Base-by-base conservation (phyloP, 2,888 invertebrate genomes). In the Cartodere bifasciata region DNA sequence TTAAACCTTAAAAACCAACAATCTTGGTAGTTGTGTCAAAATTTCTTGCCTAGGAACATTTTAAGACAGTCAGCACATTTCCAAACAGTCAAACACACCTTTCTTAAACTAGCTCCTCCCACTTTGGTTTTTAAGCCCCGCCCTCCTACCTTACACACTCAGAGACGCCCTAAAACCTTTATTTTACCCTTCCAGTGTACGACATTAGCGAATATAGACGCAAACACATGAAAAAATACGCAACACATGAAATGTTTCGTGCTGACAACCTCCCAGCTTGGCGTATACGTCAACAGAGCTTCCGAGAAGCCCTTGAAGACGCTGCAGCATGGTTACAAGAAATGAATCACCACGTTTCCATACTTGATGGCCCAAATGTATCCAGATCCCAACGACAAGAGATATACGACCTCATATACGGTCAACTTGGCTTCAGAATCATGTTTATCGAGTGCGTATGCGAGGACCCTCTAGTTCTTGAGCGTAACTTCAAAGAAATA, bases 381-480 rank as follows among this genome's bases (percentile, higher is more conserved):
- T 87, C 87, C 1, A 65, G 77, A 25, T 74, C 77, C 32, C 79
- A 91, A 40, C 72, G 92, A 14, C 69, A 79, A 42, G 73, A 84
- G 50, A 70, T 88, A 31, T 69, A 74, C 53, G 74, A 79, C 36
- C 75, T 83, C 50, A 76, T 83, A 41, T 65, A 72, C 38, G 64
- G 70, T 4, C 72, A 78, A 40, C 68, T 79, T 62, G 80, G 83
- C 36, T 85, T 81, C 61, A 76, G 87, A 48, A 75, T 91, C 35
- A 76, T 94, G 53, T 91, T 91, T 63, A 77, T 94, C 41, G 92
- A 94, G 58, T 87, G 86, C 55, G 73, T 90, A 40, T 90, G 91
- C 61, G 83, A 88, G 46, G 86, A 91, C 52, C 68, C 72, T 2
- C 60, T 63, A 4, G 68, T 79, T 13, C 64, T 84, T 38, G 76